Base-by-base conservation (phyloP, 2,888 invertebrate genomes). In the Cartodere bifasciata region DNA sequence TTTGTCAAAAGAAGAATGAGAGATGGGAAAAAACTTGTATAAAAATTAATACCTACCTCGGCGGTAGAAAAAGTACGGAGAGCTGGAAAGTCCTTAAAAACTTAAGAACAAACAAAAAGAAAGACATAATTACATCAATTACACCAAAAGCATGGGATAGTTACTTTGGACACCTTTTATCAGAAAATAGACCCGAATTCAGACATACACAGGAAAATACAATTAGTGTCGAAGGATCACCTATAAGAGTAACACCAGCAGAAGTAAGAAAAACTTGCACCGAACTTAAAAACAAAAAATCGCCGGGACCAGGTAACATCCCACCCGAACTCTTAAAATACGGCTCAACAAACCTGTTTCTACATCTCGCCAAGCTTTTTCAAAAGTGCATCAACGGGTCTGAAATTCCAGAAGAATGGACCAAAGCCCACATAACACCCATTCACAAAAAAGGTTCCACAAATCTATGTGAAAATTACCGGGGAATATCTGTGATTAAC, bases 301-400 rank as follows among this genome's bases (percentile, higher is more conserved):
- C 28, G 22, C 28, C 28, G 13, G 35, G 28, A 13, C 28, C 28
- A 23, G 31, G 31, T 4, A 34, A 34, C 16, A 34, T 34, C 20
- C 31, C 27, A 29, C 16, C 16, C 11, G 28, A 35, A 35, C 27
- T 26, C 21, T 9, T 35, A 6, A 28, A 32, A 16, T 29, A 29
- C 15, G 29, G 14, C 9, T 23, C 29, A 14, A 20, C 16, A 9
- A 29, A 29, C 22, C 23, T 29, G n/a, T 29, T 15, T 11, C 12
- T 23, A 6, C 13, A 12, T 9, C 14, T 29, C n/a, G 15, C 15
- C n/a, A 20, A 14, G 13, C 11, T 29, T 13, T 29, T 29, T 16
- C 22, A 29, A 13, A 13, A 13, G 16, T 29, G 23, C 13, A 13
- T 29, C 7, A 29, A 23, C 10, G 23, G 29, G n/a, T 2, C 14